Evolutionary conservation across 2,888 invertebrate genomes (phyloP).

Genomic region (Geophilus truncorum): DNA sequence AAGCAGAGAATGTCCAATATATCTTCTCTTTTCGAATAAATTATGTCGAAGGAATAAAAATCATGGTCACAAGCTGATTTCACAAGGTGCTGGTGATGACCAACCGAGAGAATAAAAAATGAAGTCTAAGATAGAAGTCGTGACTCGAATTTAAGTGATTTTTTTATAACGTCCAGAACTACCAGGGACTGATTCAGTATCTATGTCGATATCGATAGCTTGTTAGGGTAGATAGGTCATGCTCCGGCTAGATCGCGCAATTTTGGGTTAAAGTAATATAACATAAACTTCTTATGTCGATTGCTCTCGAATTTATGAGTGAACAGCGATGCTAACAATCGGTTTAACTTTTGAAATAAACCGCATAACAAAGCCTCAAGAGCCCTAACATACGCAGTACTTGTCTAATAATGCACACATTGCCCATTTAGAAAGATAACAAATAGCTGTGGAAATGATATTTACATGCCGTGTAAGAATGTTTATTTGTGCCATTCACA

Average conservation of each 20-base stretch:
- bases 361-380: neutral
- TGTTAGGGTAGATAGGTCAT: neutral
- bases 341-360: neutral
- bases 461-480: neutral
- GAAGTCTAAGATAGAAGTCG: neutral
- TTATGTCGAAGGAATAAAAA: neutral
- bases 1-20: neutral
- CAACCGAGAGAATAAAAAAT: neutral
- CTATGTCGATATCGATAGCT: neutral
- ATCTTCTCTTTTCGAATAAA: neutral
- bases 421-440: neutral
- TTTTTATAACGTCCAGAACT: neutral
- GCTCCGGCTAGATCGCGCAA: too few relatives aligned
- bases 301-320: too few relatives aligned
- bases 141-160: conserved; percentile 1
- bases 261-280: neutral
- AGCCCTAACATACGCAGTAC: neutral
- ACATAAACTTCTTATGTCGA: too few relatives aligned
- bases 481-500: neutral
- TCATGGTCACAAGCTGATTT: neutral
- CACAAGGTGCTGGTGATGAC: neutral
- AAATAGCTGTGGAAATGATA: neutral
- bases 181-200: neutral
- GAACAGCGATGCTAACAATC: too few relatives aligned
- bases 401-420: neutral